Percentiles rank a stretch among this genome's conserved stretches.
Evolutionary conservation across 2,113 vertebrate species (phyloP).

Genomic region (Xenus cinereus): DNA sequence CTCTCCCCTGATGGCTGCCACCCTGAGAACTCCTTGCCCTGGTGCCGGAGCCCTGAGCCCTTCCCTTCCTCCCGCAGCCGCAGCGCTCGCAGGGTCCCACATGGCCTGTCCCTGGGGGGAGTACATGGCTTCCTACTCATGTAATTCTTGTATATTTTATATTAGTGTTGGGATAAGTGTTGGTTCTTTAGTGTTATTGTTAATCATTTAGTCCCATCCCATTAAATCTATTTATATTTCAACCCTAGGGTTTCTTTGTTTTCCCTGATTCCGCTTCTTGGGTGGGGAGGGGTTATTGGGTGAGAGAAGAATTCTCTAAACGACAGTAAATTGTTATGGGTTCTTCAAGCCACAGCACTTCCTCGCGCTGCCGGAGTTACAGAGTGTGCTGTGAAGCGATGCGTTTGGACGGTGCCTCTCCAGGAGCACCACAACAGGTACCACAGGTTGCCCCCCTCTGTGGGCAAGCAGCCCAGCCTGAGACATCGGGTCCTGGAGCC

Average conservation of each 20-base stretch:
- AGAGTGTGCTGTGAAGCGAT: rapidly evolving
- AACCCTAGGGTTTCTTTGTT: neutral
- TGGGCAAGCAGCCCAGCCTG: neutral
- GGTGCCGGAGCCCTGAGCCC: neutral
- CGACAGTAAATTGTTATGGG: neutral
- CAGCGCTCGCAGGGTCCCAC: neutral
- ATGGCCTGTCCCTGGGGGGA: neutral
- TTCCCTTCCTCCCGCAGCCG: neutral
- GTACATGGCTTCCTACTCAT: too few relatives aligned
- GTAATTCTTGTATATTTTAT: neutral
- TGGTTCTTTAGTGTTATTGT: neutral
- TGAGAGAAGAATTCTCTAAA: neutral
- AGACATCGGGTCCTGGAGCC: rapidly evolving
- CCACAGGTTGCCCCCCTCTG: neutral
- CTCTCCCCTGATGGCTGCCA: too few relatives aligned
- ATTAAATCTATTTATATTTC: neutral
- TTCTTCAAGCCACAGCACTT: neutral
- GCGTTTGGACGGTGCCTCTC: neutral
- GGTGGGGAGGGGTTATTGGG: neutral
- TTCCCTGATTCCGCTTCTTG: neutral
- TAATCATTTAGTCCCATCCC: neutral
- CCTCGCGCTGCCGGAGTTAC: rapidly evolving
- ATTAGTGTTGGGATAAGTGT: too few relatives aligned
- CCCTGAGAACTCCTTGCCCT: too few relatives aligned
- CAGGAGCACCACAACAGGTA: too few relatives aligned